These are phyloP conservation scores for Drosophila seguyi DNA, from an alignment of 1,140 invertebrate genomes.

Conservation along the genomic window DNA sequence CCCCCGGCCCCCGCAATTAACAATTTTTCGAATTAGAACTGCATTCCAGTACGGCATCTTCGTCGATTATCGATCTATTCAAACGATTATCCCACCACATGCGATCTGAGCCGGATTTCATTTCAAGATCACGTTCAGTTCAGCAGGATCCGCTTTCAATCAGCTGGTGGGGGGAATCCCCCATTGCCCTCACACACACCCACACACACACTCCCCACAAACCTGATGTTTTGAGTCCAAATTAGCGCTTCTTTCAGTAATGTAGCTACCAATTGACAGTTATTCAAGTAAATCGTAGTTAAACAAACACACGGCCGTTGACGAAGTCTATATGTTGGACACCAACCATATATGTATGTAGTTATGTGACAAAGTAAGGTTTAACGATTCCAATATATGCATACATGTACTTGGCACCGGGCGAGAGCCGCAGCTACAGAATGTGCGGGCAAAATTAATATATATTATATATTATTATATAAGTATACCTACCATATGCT, in stretches of 20 bases:
- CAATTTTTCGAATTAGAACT: conserved; percentile 17
- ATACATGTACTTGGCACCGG: too few species aligned
- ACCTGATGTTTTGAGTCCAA: conserved; percentile 24
- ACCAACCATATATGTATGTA: conserved; percentile 24
- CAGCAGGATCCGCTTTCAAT: conserved; percentile 23
- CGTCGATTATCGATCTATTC: conserved; percentile 47
- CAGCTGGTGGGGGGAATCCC: neutral
- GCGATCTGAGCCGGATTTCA: conserved; percentile 48
- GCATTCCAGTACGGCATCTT: conserved; percentile 45
- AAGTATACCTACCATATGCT: conserved; percentile 50
- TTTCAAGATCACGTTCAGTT: conserved; percentile 11
- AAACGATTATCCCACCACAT: conserved; percentile 84
- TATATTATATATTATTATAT: conserved; percentile 51
- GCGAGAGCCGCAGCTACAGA: too few species aligned
- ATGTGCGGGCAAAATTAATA: conserved; percentile 24
- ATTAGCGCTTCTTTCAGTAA: conserved; percentile 20
- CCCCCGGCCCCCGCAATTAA: too few species aligned
- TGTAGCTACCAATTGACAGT: conserved; percentile 1
- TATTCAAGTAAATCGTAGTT: conserved; percentile 6
- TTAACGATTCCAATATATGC: conserved; percentile 53
- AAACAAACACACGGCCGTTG: conserved; percentile 26
- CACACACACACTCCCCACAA: neutral
- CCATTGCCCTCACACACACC: neutral
- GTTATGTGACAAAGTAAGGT: conserved; percentile 58
- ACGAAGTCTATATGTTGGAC: conserved; percentile 61